A percentile compares a stretch with the other conserved stretches of the same genome.
Conservation (phyloP, 1,140 invertebrate species). For the Lasioglossum baleicum region DNA sequence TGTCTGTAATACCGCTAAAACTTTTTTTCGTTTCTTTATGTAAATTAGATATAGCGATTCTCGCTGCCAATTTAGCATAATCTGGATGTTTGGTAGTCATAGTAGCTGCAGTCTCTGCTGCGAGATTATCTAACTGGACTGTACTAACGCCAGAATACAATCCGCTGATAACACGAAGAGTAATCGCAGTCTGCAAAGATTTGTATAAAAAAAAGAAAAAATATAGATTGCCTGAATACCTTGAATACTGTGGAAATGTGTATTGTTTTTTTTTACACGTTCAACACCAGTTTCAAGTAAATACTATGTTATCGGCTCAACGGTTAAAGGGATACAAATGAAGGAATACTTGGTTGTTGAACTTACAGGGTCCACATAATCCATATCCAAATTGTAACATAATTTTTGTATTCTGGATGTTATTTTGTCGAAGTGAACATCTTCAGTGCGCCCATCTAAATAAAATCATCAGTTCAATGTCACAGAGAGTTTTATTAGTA, state of each 20-base stretch:
- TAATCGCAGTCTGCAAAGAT: constrained; percentile 86
- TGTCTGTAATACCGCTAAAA: constrained; percentile 86
- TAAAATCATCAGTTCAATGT: constrained; percentile 56
- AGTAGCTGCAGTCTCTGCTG: constrained; percentile 97
- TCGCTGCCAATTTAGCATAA: constrained; percentile 96
- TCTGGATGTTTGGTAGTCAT: constrained; percentile 98
- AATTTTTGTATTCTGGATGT: constrained; percentile 96
- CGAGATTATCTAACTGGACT: constrained; percentile 97
- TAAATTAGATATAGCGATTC: constrained; percentile 97
- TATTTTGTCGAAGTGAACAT: constrained; percentile 98
- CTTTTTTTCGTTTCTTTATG: constrained; percentile 97
- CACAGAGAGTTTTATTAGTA: not conserved
- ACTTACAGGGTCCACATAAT: constrained; percentile 97
- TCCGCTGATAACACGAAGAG: constrained; percentile 94
- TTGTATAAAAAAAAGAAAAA: constrained; percentile 12
- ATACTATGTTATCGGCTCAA: no score
- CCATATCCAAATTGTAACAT: constrained; percentile 97
- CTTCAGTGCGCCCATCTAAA: constrained; percentile 95
- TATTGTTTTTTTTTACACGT: no score
- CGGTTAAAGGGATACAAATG: not conserved
- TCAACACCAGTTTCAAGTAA: no score
- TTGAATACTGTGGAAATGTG: constrained; percentile 72
- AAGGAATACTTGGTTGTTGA: constrained; percentile 1
- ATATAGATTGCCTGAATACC: not conserved
- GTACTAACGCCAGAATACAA: constrained; percentile 98